phyloP scores from a whole-genome alignment of 2,113 vertebrate species.

The Etheostoma cragini region DNA sequence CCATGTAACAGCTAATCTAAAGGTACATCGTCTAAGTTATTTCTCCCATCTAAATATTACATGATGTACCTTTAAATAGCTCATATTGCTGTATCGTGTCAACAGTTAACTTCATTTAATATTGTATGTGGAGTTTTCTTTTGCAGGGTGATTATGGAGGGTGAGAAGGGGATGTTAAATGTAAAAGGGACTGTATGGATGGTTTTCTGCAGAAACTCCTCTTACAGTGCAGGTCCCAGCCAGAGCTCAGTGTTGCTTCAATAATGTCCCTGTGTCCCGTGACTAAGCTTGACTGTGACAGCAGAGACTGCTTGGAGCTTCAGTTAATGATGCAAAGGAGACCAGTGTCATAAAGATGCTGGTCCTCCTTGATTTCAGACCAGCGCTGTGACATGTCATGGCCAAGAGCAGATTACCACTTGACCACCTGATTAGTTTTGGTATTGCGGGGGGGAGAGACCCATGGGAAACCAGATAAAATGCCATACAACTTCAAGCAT shows the following conservation, averaged over 20 bases:
- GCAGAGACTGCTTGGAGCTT: background rate
- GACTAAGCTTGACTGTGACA: background rate
- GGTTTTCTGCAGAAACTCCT: background rate
- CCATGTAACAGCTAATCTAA: no score
- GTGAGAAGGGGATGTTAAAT: background rate
- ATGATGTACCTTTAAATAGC: no score
- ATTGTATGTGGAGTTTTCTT: no score
- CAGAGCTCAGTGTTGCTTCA: background rate
- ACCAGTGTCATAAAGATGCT: background rate
- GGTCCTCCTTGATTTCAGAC: slow-evolving; percentile 14
- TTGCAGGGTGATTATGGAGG: background rate
- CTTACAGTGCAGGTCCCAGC: background rate
- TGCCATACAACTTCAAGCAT: no score
- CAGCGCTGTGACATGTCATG: background rate
- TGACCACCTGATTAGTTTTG: no score
- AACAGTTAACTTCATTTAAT: no score
- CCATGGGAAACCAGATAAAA: no score
- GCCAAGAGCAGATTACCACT: background rate
- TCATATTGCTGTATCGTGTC: no score
- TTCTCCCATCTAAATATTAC: no score
- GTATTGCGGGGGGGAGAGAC: no score
- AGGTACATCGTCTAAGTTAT: no score
- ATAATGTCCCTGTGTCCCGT: background rate
- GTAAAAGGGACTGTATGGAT: background rate
- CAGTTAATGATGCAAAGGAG: slow-evolving; percentile 17